phyloP scores from a whole-genome alignment of 1,140 invertebrate species.

The Drosophila pectinifera region DNA sequence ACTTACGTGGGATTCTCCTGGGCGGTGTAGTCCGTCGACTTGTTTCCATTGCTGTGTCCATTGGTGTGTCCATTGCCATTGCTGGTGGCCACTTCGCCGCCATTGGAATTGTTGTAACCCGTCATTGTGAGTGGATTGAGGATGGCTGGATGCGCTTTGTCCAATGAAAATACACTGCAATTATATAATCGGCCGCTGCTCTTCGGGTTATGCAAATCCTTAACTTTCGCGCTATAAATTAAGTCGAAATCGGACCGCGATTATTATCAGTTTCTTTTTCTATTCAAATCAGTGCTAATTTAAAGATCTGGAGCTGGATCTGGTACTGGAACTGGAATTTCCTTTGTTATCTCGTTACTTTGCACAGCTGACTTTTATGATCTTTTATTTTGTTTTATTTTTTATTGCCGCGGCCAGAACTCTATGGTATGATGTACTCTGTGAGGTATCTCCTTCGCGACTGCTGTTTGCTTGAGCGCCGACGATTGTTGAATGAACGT shows the following conservation, averaged over 20 bases:
- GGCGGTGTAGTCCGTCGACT: constrained; percentile 50
- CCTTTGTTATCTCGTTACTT: constrained; percentile 63
- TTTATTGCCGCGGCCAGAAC: constrained; percentile 30
- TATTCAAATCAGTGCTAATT: constrained; percentile 50
- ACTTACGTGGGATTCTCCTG: constrained; percentile 72
- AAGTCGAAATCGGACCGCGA: constrained; percentile 33
- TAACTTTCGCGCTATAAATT: constrained; percentile 33
- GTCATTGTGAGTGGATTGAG: constrained; percentile 50
- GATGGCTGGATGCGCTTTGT: background rate
- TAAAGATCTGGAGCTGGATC: constrained; percentile 26
- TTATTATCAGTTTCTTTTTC: constrained; percentile 1
- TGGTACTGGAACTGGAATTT: constrained; percentile 38
- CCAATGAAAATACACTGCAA: constrained; percentile 32
- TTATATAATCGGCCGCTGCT: constrained; percentile 44
- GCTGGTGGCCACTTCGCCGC: constrained; percentile 57
- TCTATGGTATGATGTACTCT: constrained; percentile 9
- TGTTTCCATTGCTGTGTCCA: constrained; percentile 38
- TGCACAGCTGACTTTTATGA: constrained; percentile 20
- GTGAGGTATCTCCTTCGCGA: constrained; percentile 17
- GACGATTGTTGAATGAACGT: constrained; percentile 55
- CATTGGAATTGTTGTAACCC: constrained; percentile 59
- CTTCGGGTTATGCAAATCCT: constrained; percentile 55
- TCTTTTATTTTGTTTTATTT: constrained; percentile 10
- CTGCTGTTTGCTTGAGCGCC: constrained; percentile 54
- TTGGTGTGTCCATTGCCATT: constrained; percentile 52